Evolutionary conservation across 2,888 invertebrate genomes (phyloP).

Genomic region (Opisthograptis luteolata): DNA sequence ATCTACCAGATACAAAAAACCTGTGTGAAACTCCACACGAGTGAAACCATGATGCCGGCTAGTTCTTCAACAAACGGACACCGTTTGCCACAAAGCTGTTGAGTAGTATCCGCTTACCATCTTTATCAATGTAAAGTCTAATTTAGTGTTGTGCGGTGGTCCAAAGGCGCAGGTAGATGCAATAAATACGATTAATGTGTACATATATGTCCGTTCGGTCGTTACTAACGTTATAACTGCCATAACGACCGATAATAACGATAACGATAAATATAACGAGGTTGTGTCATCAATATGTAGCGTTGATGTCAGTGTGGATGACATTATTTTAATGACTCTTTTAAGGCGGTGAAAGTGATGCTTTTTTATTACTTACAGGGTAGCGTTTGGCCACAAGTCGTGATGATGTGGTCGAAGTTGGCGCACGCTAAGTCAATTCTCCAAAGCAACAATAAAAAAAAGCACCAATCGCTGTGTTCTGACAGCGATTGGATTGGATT

Average conservation of each 20-base stretch:
- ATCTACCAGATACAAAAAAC: too few relatives aligned
- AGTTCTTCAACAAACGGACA: conserved; percentile 1
- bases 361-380: too few relatives aligned
- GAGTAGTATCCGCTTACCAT: conserved; percentile 16
- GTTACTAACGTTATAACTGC: conserved; percentile 77
- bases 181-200: conserved; percentile 74
- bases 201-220: conserved; percentile 75
- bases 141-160: conserved; percentile 38
- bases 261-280: conserved; percentile 48
- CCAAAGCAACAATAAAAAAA: too few relatives aligned
- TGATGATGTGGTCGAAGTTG: too few relatives aligned
- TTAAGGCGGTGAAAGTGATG: conserved; percentile 3
- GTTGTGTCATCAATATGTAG: conserved; percentile 56
- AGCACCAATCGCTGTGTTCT: too few relatives aligned
- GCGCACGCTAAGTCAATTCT: too few relatives aligned
- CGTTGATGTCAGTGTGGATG: conserved; percentile 44
- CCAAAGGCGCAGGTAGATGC: conserved; percentile 51
- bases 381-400: too few relatives aligned
- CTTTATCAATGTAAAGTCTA: conserved; percentile 32
- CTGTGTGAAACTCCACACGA: too few relatives aligned
- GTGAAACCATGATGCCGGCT: neutral
- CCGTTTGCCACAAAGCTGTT: neutral
- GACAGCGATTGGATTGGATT: too few relatives aligned
- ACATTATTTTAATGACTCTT: conserved; percentile 15
- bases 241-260: conserved; percentile 81